Percentiles rank a stretch among this genome's conserved stretches.
These are phyloP conservation scores for Antennarius striatus DNA, from an alignment of 2,113 vertebrate genomes.

Conservation along the genomic window DNA sequence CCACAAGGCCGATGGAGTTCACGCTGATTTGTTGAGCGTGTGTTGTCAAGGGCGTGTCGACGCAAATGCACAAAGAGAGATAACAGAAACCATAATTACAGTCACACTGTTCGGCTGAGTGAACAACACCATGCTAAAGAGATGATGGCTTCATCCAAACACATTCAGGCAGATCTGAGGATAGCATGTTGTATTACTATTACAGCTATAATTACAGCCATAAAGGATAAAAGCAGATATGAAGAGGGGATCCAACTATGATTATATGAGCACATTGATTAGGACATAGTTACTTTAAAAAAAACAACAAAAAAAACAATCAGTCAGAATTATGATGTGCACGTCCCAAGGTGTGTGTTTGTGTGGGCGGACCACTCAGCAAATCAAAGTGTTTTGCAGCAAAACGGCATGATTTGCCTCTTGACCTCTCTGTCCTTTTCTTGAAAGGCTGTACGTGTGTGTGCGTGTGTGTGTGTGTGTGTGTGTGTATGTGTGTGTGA, in stretches of 20 bases:
- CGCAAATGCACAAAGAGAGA: constrained; percentile 40
- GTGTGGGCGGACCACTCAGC: too few relatives aligned
- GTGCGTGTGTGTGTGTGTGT: constrained; percentile 10
- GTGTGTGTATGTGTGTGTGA: neutral
- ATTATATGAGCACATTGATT: constrained; percentile 49
- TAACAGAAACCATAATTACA: constrained; percentile 61
- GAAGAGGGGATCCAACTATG: constrained; percentile 36
- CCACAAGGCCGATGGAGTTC: constrained; percentile 25
- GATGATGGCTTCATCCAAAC: neutral
- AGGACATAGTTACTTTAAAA: constrained; percentile 17
- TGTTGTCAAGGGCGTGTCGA: too few relatives aligned
- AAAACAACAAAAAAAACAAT: constrained; percentile 12
- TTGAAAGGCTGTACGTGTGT: neutral
- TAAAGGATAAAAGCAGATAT: constrained; percentile 46
- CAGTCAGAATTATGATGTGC: constrained; percentile 36
- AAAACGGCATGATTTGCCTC: too few relatives aligned
- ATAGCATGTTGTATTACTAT: constrained; percentile 33
- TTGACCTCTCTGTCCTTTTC: too few relatives aligned
- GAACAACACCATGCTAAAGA: constrained; percentile 37
- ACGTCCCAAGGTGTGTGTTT: constrained; percentile 33
- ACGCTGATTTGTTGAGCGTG: constrained; percentile 33
- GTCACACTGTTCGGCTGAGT: constrained; percentile 44
- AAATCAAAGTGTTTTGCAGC: too few relatives aligned
- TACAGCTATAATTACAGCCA: constrained; percentile 53
- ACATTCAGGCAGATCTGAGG: constrained; percentile 12